Evolutionary conservation across 2,888 invertebrate genomes (phyloP).

Genomic region (Griposia aprilina): DNA sequence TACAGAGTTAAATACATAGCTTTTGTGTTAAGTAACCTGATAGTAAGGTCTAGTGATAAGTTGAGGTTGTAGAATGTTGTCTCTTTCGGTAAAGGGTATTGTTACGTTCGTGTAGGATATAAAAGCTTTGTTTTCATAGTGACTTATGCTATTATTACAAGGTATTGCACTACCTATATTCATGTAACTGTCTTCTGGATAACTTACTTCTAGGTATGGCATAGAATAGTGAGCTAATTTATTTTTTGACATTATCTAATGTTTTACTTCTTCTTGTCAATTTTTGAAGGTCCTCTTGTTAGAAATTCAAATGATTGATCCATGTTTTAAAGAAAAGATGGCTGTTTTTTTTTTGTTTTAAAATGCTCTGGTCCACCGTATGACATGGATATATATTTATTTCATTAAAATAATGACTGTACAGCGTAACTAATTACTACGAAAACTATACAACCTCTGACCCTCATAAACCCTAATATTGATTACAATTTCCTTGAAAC

Average conservation of each 20-base stretch:
- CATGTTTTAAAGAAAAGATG: background rate
- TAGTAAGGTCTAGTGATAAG: constrained; percentile 17
- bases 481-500: constrained; percentile 49
- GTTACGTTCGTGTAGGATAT: constrained; percentile 8
- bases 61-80: constrained; percentile 21
- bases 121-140: constrained; percentile 11
- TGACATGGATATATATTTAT: background rate
- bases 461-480: constrained; percentile 44
- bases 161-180: background rate
- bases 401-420: background rate
- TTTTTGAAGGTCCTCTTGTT: background rate
- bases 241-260: background rate
- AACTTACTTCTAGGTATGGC: background rate
- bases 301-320: background rate
- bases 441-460: constrained; percentile 18
- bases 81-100: constrained; percentile 3
- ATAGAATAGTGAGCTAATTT: too few species aligned
- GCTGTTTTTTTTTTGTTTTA: too few species aligned
- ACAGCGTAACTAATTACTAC: background rate
- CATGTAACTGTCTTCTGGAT: background rate
- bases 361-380: background rate
- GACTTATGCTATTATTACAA: background rate
- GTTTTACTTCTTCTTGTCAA: background rate
- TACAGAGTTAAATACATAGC: constrained; percentile 41
- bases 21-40: constrained; percentile 43